A percentile compares a stretch with the other conserved stretches of the same genome.
These are phyloP conservation scores for Sus scrofa DNA, from an alignment of 2,113 vertebrate species.

Conservation along the genomic window T2T-Sscrofa CM000823.6:591001-591500, in stretches of 20 bases:
- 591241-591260: not conserved
- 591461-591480: not conserved
- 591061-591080: not conserved
- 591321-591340: not conserved
- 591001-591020: not conserved
- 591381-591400: not conserved
- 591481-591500: not conserved
- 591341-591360: not conserved
- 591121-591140: not conserved
- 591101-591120: too few species aligned
- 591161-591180: accelerated
- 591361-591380: not conserved
- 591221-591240: not conserved
- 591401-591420: not conserved
- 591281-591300: not conserved
- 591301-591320: not conserved
- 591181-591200: accelerated
- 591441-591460: not conserved
- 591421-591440: not conserved
- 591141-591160: not conserved
- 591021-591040: not conserved
- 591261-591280: not conserved
- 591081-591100: not conserved
- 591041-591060: not conserved
- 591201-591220: not conserved